These are phyloP conservation scores for Drepana falcataria DNA, from an alignment of 2,888 invertebrate genomes.

Conservation along the genomic window DNA sequence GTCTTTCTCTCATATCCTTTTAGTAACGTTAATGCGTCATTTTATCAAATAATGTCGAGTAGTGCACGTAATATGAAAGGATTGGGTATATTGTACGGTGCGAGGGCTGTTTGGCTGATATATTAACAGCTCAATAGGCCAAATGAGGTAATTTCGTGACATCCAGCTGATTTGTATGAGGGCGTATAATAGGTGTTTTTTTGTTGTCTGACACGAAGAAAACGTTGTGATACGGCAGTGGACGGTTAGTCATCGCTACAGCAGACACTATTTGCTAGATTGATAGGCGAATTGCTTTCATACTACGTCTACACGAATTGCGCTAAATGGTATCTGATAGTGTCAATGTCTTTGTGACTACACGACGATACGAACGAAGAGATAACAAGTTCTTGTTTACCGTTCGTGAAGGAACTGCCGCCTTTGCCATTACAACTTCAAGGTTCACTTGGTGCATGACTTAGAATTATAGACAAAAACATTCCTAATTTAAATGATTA, in stretches of 20 bases:
- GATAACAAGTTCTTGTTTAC: constrained; percentile 67
- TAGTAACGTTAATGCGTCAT: constrained; percentile 78
- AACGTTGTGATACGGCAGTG: constrained; percentile 57
- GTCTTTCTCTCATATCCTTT: constrained; percentile 74
- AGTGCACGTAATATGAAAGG: constrained; percentile 42
- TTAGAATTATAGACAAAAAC: constrained; percentile 16
- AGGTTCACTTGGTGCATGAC: constrained; percentile 21
- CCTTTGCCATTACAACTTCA: constrained; percentile 34
- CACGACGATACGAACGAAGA: constrained; percentile 46
- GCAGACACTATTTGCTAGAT: constrained; percentile 59
- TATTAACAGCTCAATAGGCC: constrained; percentile 20
- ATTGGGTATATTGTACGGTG: constrained; percentile 27
- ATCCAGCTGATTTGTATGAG: constrained; percentile 70
- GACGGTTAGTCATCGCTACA: constrained; percentile 69
- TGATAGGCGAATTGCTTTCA: constrained; percentile 34
- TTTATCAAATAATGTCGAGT: constrained; percentile 64
- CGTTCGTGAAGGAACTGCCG: constrained; percentile 37
- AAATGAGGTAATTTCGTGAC: constrained; percentile 41
- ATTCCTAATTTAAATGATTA: constrained; percentile 2
- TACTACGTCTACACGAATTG: constrained; percentile 39
- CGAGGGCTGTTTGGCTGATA: constrained; percentile 15
- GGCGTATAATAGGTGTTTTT: constrained; percentile 54
- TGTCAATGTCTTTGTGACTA: constrained; percentile 66
- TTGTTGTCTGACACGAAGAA: constrained; percentile 50
- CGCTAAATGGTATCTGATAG: constrained; percentile 51